Evolutionary conservation across 1,140 invertebrate species (phyloP), one percentile per base, ranked within the genome.

Genomic region (Cotesia typhae): DNA sequence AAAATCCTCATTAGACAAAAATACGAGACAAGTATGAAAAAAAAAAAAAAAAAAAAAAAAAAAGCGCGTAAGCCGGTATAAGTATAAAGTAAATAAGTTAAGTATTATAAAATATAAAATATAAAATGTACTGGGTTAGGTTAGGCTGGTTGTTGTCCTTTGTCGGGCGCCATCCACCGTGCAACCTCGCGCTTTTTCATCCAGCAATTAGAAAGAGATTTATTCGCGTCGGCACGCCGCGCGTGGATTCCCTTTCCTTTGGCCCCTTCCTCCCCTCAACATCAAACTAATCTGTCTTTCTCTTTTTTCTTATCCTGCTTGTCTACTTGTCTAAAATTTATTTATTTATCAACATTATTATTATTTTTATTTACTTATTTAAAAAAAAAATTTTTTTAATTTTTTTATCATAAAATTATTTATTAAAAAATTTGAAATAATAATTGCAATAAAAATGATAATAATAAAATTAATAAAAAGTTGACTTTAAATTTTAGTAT

Each of bases 121-220:
- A 28, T 28, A 71, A 47, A 47, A 59, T 38, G 70, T 65, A 66
- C 38, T 72, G 53, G 71, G 71, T 60, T 20, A 51, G 20, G 65
- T 61, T 73, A 72, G 35, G 67, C 73, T 28, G 28, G 28, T 28
- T 28, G 28, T 28, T 28, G 73, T 67, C 81, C 82, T 84, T 84
- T 84, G 82, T 84, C 81, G 82, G 82, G 76, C 73, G 77, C 79
- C 74, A 79, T 79, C 70, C 73, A 63, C 75, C 71, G 70, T 74
- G 77, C 78, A 78, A 80, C 77, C 73, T 73, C 75, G 67, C 70
- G 73, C 69, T 83, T 83, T 82, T 83, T 83, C 81, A 78, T 67
- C 76, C 75, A 80, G 79, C 81, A 83, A 83, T 83, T 83, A 83
- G 80, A 80, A 78, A 77, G 77, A 83, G 82, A 84, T 84, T 84